phyloP scores from a whole-genome alignment of 1,140 invertebrate genomes.

The Chionoecetes opilio region DNA sequence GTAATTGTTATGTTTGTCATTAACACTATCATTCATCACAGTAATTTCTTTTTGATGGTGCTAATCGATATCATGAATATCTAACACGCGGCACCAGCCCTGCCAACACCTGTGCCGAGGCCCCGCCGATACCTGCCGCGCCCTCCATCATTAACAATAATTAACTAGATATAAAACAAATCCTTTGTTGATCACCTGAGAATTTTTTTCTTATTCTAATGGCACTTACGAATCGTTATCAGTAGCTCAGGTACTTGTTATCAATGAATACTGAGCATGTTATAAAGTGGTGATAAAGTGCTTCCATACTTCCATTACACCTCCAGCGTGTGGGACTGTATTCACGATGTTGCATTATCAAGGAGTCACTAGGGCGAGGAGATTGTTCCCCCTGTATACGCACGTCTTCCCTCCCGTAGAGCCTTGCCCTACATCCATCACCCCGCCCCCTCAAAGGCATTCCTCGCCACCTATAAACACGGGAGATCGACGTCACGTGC shows the following conservation, averaged over 20 bases:
- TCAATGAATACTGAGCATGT: not conserved
- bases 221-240: not conserved
- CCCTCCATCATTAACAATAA: not conserved
- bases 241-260: not conserved
- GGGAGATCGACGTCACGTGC: conserved; percentile 35
- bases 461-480: conserved; percentile 37
- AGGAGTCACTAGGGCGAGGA: not conserved
- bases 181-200: not conserved
- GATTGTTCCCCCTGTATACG: not conserved
- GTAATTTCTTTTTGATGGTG: not conserved
- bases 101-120: not conserved
- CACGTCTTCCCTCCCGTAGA: not conserved
- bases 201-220: not conserved
- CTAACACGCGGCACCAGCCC: not conserved
- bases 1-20: not conserved
- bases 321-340: not conserved
- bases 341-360: not conserved
- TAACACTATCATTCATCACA: not conserved
- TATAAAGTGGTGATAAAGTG: no score
- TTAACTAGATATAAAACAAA: not conserved
- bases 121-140: not conserved
- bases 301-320: not conserved
- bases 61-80: not conserved
- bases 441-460: not conserved
- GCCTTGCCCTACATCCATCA: not conserved